These are phyloP conservation scores for Megamerina dolium DNA, from an alignment of 2,888 invertebrate species.

Conservation along the genomic window DNA sequence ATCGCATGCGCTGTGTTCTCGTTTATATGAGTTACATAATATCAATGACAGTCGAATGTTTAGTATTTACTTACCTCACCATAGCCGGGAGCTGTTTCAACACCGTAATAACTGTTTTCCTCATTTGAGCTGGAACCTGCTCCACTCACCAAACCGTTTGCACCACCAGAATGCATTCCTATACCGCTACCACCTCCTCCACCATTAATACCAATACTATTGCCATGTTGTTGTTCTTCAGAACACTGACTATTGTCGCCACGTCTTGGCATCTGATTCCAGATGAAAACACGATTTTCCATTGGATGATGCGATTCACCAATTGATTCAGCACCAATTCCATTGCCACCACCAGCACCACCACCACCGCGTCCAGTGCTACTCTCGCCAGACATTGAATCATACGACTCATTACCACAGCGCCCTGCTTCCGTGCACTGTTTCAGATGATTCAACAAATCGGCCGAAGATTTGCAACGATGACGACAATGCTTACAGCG, in stretches of 20 bases:
- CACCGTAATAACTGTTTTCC: slow-evolving; percentile 50
- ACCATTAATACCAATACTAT: slow-evolving; percentile 14
- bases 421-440: slow-evolving; percentile 58
- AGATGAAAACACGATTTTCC: slow-evolving; percentile 76
- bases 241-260: slow-evolving; percentile 21
- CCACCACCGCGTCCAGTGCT: slow-evolving; percentile 42
- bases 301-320: slow-evolving; percentile 61
- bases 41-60: background rate
- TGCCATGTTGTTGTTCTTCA: slow-evolving; percentile 15
- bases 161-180: slow-evolving; percentile 36
- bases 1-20: background rate
- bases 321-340: slow-evolving; percentile 28
- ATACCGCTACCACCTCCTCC: slow-evolving; percentile 13
- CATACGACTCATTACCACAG: slow-evolving; percentile 45
- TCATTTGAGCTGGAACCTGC: slow-evolving; percentile 32
- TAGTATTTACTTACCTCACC: slow-evolving; percentile 45
- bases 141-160: slow-evolving; percentile 38
- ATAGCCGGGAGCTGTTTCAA: slow-evolving; percentile 52
- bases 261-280: slow-evolving; percentile 62
- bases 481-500: slow-evolving; percentile 82
- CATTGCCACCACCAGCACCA: slow-evolving; percentile 20
- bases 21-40: background rate
- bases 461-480: slow-evolving; percentile 77
- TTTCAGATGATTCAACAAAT: slow-evolving; percentile 69
- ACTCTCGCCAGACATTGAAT: slow-evolving; percentile 44